Base-by-base conservation (phyloP, 1,140 invertebrate genomes). In the Lepidurus couesii region DNA sequence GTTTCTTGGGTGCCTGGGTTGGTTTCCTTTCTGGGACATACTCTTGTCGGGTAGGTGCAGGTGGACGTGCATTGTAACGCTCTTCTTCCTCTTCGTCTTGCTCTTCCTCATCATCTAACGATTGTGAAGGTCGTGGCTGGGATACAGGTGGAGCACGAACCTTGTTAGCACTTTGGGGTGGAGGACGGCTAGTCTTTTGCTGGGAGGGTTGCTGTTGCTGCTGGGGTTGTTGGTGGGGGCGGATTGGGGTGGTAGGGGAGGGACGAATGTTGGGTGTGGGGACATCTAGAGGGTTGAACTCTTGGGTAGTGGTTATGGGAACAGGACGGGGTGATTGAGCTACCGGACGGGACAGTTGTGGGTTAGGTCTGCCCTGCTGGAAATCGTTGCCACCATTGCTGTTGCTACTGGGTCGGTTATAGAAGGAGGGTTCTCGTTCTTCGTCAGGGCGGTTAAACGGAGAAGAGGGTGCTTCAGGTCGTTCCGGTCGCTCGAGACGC, bases 241-340 rank as follows among this genome's bases (percentile, higher is more conserved):
- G 53, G 13, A 65, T 5, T 1, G 53, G 53, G 53, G 53, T 65
- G 16, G 53, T 65, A 21, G 53, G 53, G 1, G 53, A 65, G 6
- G 53, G 53, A 21, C 53, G 53, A 65, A 21, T 65, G 53, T 65
- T 65, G 13, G 53, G 53, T 21, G 53, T 65, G n/a, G 53, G 53
- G 21, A 65, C 53, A 65, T 65, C 53, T 13, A 65, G 8, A 21
- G 53, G 53, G 21, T 21, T 65, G 13, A 65, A 65, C 53, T 65
- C 53, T 16, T 65, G 53, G 53, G 53, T 65, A 65, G 53, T 65
- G 13, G 53, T n/a, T 16, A 65, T n/a, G 21, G 53, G 53, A 9
- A 65, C 53, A n/a, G 53, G 53, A 65, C 53, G 53, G 53, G 53
- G 53, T 65, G 53, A 65, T 16, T 65, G 53, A n/a, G 53, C 53